Conservation (phyloP, 2,888 invertebrate species). For the Tetrapedia diversipes region DNA sequence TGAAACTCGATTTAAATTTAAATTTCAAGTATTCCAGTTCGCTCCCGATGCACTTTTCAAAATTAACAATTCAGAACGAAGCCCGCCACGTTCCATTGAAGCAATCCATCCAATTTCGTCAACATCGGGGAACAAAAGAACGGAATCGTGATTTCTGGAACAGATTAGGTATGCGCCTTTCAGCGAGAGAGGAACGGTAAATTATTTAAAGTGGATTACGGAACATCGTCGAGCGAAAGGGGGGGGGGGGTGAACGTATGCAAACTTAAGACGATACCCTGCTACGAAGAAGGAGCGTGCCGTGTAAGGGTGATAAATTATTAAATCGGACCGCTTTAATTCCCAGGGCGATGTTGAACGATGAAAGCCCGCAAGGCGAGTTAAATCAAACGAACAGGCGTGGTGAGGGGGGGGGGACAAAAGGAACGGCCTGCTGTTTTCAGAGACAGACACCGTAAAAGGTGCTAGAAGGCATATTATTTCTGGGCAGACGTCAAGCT, state of each 20-base stretch:
- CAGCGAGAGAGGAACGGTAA: neutral
- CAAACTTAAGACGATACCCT: constrained; percentile 14
- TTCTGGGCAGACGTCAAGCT: constrained; percentile 28
- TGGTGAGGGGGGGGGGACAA: neutral
- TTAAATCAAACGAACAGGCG: constrained; percentile 19
- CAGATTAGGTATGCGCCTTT: neutral
- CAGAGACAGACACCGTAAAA: constrained; percentile 27
- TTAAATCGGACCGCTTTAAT: constrained; percentile 47
- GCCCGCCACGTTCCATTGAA: too few relatives aligned
- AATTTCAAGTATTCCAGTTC: too few relatives aligned
- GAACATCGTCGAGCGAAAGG: constrained; percentile 5
- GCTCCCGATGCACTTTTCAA: too few relatives aligned
- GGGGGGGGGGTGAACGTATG: neutral
- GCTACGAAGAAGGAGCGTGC: constrained; percentile 5
- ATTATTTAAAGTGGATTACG: constrained; percentile 37
- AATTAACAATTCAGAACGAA: too few relatives aligned
- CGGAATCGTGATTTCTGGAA: neutral
- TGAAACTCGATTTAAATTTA: too few relatives aligned
- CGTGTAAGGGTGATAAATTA: constrained; percentile 38
- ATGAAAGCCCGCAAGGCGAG: constrained; percentile 37
- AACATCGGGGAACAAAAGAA: neutral
- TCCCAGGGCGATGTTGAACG: constrained; percentile 36
- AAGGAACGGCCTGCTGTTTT: constrained; percentile 27
- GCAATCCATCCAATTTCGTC: neutral
- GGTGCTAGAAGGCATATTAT: constrained; percentile 48